Percentiles rank a stretch among this genome's conserved stretches.
phyloP scores from a whole-genome alignment of 2,888 invertebrate species.

The Agrochola lota region DNA sequence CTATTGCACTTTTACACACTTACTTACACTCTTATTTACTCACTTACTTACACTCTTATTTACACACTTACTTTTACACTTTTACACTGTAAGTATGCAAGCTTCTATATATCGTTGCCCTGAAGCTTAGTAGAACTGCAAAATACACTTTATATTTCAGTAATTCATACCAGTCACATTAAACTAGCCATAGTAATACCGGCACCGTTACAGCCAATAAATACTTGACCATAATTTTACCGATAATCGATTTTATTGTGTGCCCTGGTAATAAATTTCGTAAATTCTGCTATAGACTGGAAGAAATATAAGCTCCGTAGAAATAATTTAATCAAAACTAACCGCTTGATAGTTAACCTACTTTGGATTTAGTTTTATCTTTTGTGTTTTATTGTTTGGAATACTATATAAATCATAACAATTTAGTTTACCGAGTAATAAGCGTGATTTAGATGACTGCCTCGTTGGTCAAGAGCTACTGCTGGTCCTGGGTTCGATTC shows the following conservation, averaged over 20 bases:
- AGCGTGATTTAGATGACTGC: neutral
- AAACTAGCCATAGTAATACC: slow-evolving; percentile 26
- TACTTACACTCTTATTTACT: too few species aligned
- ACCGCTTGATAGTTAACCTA: slow-evolving; percentile 23
- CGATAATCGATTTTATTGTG: slow-evolving; percentile 58
- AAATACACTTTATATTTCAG: neutral
- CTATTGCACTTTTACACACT: too few species aligned
- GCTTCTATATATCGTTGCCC: neutral
- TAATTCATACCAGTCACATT: neutral
- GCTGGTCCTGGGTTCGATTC: too few species aligned
- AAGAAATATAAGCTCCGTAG: slow-evolving; percentile 55
- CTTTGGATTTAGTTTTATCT: slow-evolving; percentile 43
- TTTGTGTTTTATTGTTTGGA: slow-evolving; percentile 14
- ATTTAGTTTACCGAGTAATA: slow-evolving; percentile 30
- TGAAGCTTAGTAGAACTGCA: neutral
- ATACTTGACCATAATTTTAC: slow-evolving; percentile 40
- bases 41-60: too few species aligned
- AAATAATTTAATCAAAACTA: slow-evolving; percentile 53
- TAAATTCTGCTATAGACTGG: slow-evolving; percentile 48
- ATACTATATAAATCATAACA: slow-evolving; percentile 19
- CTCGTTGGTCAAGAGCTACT: too few species aligned
- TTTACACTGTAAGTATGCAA: too few species aligned
- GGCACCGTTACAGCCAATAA: slow-evolving; percentile 37
- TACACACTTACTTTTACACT: too few species aligned
- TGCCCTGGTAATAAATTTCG: slow-evolving; percentile 31